Conservation (phyloP, 2,797 vertebrate species). For the Avahi laniger region DNA sequence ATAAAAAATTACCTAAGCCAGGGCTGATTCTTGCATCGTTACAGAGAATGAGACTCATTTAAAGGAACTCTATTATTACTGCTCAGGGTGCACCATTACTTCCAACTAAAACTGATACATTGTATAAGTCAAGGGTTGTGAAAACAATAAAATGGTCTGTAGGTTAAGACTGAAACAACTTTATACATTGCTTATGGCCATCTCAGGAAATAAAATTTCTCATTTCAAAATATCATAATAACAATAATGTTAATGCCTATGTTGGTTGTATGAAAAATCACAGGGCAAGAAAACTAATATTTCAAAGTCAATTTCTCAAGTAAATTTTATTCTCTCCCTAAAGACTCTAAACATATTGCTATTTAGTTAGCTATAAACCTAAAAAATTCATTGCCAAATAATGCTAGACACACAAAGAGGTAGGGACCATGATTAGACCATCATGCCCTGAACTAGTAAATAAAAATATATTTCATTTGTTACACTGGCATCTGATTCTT, state of each 20-base stretch:
- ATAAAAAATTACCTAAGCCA: background rate
- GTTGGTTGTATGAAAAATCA: background rate
- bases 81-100: background rate
- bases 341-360: background rate
- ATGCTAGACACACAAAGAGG: background rate
- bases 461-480: slow-evolving; percentile 19
- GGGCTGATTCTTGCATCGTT: background rate
- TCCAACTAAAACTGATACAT: background rate
- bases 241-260: background rate
- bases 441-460: background rate
- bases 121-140: background rate
- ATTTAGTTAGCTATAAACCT: background rate
- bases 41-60: background rate
- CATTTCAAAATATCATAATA: slow-evolving; percentile 31
- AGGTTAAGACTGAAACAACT: background rate
- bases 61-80: background rate
- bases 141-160: background rate
- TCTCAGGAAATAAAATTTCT: background rate
- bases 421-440: background rate
- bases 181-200: background rate
- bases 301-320: background rate
- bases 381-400: background rate
- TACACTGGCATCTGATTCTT: background rate
- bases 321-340: slow-evolving; percentile 1
- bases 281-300: background rate